A percentile compares a stretch with the other conserved stretches of the same genome.
Conservation (phyloP, 2,113 vertebrate species). For the Lampris incognitus region DNA sequence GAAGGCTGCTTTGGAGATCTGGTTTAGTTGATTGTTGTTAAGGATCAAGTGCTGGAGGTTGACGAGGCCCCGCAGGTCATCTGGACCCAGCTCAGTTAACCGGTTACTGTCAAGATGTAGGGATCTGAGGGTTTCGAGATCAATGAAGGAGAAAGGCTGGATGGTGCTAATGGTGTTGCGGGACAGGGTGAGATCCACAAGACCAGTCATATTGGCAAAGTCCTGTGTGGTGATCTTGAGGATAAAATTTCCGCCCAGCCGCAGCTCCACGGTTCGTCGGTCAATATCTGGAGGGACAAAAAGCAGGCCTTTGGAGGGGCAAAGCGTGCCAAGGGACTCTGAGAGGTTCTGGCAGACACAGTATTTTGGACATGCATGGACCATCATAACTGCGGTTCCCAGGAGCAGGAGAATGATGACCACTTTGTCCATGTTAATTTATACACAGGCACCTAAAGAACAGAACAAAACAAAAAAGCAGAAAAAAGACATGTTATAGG, state of each 20-base stretch:
- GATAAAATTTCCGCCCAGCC: conserved; percentile 96
- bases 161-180: conserved; percentile 96
- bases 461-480: conserved; percentile 50
- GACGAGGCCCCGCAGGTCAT: conserved; percentile 90
- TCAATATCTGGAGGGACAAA: conserved; percentile 96
- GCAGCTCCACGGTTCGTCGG: conserved; percentile 94
- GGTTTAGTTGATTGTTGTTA: conserved; percentile 95
- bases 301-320: conserved; percentile 95
- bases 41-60: conserved; percentile 97
- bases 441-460: conserved; percentile 80
- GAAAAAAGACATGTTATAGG: conserved; percentile 16
- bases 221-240: conserved; percentile 93
- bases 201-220: conserved; percentile 97
- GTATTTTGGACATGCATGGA: conserved; percentile 96
- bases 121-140: conserved; percentile 94
- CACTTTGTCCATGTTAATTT: conserved; percentile 98
- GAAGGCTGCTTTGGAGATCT: conserved; percentile 88
- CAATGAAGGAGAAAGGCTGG: conserved; percentile 94
- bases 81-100: conserved; percentile 90
- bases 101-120: conserved; percentile 95
- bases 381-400: conserved; percentile 89
- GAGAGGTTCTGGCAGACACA: conserved; percentile 99
- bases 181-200: conserved; percentile 96
- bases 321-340: conserved; percentile 96
- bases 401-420: conserved; percentile 93